Percentiles rank a stretch among this genome's conserved stretches.
These are phyloP conservation scores for Achlya flavicornis DNA, from an alignment of 2,888 invertebrate genomes.

Conservation along the genomic window DNA sequence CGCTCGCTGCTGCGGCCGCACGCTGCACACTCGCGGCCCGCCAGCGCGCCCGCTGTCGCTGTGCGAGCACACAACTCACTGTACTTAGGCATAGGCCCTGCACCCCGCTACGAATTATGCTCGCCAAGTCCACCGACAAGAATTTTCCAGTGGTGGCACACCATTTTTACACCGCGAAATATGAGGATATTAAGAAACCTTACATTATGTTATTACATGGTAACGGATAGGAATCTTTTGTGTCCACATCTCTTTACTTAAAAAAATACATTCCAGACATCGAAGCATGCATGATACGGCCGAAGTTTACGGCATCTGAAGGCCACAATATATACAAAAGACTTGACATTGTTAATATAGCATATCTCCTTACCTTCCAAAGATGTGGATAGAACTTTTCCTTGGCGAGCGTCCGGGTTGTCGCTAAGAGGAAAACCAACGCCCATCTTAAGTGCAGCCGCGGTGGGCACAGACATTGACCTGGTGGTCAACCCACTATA, in stretches of 20 bases:
- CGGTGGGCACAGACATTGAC: constrained; percentile 90
- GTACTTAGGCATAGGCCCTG: not conserved
- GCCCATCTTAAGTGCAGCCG: constrained; percentile 93
- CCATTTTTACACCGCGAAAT: not conserved
- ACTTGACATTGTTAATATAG: not conserved
- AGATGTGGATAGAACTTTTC: constrained; percentile 86
- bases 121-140: not conserved
- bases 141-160: not conserved
- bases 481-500: constrained; percentile 76
- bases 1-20: constrained; percentile 95
- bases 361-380: constrained; percentile 73
- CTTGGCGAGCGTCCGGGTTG: constrained; percentile 88
- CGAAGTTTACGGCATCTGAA: too few relatives aligned
- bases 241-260: too few relatives aligned
- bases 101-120: not conserved
- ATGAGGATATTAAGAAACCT: too few relatives aligned
- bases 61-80: not conserved
- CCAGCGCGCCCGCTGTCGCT: constrained; percentile 18
- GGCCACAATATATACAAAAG: not conserved
- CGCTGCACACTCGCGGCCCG: constrained; percentile 91
- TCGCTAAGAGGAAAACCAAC: constrained; percentile 92
- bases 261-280: too few relatives aligned
- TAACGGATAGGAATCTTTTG: too few relatives aligned
- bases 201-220: too few relatives aligned
- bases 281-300: too few relatives aligned